These are phyloP conservation scores for Netelia fuscicornis DNA, from an alignment of 2,888 invertebrate genomes.

Conservation along the genomic window DNA sequence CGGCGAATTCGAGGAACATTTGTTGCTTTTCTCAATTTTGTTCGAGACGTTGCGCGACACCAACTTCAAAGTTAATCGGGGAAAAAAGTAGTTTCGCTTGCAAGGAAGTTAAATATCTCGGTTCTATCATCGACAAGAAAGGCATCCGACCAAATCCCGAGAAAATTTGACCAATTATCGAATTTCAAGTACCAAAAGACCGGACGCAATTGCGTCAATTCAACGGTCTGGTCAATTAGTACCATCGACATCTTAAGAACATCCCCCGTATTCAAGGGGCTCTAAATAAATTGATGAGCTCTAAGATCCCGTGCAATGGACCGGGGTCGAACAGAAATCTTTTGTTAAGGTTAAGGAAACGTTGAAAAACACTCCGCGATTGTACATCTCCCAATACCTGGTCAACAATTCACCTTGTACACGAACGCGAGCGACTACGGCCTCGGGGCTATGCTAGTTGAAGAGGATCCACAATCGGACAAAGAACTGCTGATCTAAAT, in stretches of 20 bases:
- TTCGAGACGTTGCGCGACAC: constrained; percentile 31
- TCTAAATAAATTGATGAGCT: constrained; percentile 51
- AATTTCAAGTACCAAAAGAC: constrained; percentile 38
- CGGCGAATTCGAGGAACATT: constrained; percentile 50
- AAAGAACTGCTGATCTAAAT: background rate
- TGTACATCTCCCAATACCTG: too few relatives aligned
- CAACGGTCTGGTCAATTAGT: constrained; percentile 6
- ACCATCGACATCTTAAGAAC: constrained; percentile 6
- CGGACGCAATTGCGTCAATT: constrained; percentile 26
- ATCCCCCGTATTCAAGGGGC: constrained; percentile 47
- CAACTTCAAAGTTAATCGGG: constrained; percentile 24
- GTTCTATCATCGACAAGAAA: constrained; percentile 28
- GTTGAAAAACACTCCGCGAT: too few relatives aligned
- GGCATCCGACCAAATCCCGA: constrained; percentile 56
- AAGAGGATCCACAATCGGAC: background rate
- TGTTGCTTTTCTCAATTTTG: constrained; percentile 16
- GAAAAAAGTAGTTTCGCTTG: constrained; percentile 56
- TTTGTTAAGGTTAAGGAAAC: too few relatives aligned
- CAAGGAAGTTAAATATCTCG: constrained; percentile 50
- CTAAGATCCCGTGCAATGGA: constrained; percentile 45
- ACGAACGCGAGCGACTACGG: constrained; percentile 9
- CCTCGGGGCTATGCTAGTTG: background rate
- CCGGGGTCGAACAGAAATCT: too few relatives aligned
- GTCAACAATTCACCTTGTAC: too few relatives aligned
- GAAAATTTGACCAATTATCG: constrained; percentile 43